Conservation (phyloP, 1,140 invertebrate genomes). For the Spodoptera frugiperda region DNA sequence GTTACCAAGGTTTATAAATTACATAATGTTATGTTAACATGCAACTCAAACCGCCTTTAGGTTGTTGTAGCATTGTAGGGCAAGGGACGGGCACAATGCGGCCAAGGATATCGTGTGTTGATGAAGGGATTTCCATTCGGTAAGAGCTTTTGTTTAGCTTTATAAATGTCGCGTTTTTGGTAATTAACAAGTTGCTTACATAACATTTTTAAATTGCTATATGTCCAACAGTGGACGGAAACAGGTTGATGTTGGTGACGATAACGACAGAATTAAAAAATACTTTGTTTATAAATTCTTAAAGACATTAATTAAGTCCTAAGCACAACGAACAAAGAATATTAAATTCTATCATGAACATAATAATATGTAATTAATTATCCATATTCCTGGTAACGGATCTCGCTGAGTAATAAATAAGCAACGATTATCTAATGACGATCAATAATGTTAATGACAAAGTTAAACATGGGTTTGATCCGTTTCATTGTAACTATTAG, state of each 20-base stretch:
- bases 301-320: no score
- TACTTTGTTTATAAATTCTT: no score
- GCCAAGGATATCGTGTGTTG: slow-evolving; percentile 42
- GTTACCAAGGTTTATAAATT: not conserved
- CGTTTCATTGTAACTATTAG: slow-evolving; percentile 37
- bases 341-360: no score
- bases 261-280: no score
- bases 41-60: slow-evolving; percentile 33
- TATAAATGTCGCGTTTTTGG: not conserved
- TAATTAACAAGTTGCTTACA: not conserved
- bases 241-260: no score
- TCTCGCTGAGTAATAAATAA: slow-evolving; percentile 28
- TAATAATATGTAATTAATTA: no score
- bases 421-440: slow-evolving; percentile 27
- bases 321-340: no score
- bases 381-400: slow-evolving; percentile 35
- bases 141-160: slow-evolving; percentile 8
- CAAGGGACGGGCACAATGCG: slow-evolving; percentile 38
- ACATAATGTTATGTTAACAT: slow-evolving; percentile 22
- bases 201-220: no score
- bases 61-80: slow-evolving; percentile 36
- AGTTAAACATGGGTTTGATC: slow-evolving; percentile 2
- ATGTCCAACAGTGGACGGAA: no score
- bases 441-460: slow-evolving; percentile 32
- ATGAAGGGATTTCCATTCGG: slow-evolving; percentile 9